A percentile compares a stretch with the other conserved stretches of the same genome.
phyloP scores from a whole-genome alignment of 2,113 vertebrate genomes.

The Heloderma charlesbogerti region DNA sequence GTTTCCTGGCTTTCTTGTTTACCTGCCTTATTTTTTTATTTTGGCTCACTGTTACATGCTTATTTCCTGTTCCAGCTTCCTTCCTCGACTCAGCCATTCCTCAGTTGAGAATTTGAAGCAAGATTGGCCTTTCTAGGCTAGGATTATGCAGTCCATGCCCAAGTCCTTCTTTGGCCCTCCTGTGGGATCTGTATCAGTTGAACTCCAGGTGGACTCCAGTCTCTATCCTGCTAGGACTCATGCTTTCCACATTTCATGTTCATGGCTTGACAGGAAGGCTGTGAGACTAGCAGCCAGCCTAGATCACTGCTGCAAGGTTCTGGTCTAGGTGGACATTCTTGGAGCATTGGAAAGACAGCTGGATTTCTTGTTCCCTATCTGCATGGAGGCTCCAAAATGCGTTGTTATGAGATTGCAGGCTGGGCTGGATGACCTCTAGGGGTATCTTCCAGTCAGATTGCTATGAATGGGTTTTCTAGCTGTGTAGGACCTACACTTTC shows the following conservation, averaged over 20 bases:
- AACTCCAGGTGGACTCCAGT: too few species aligned
- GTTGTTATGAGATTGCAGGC: too few species aligned
- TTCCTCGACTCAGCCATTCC: neutral
- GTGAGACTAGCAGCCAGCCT: neutral
- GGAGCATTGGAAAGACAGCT: neutral
- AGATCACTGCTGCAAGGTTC: neutral
- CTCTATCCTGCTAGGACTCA: neutral
- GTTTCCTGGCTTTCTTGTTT: neutral
- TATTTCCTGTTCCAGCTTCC: neutral
- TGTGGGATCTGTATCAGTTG: neutral
- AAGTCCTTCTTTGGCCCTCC: neutral
- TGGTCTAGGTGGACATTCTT: neutral
- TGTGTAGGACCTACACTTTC: too few species aligned
- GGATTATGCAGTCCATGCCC: neutral
- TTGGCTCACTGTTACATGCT: too few species aligned
- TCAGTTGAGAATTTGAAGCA: neutral
- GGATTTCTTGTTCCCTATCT: neutral
- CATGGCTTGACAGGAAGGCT: neutral
- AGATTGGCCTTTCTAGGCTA: neutral
- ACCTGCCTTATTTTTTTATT: neutral
- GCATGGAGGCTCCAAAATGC: too few species aligned
- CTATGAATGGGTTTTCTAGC: too few species aligned
- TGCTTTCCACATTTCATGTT: neutral
- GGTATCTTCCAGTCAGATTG: too few species aligned
- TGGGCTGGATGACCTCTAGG: too few species aligned